Evolutionary conservation across 2,797 vertebrate genomes (phyloP), one percentile per base, ranked within the genome.

Genomic region (Podarcis siculus): DNA sequence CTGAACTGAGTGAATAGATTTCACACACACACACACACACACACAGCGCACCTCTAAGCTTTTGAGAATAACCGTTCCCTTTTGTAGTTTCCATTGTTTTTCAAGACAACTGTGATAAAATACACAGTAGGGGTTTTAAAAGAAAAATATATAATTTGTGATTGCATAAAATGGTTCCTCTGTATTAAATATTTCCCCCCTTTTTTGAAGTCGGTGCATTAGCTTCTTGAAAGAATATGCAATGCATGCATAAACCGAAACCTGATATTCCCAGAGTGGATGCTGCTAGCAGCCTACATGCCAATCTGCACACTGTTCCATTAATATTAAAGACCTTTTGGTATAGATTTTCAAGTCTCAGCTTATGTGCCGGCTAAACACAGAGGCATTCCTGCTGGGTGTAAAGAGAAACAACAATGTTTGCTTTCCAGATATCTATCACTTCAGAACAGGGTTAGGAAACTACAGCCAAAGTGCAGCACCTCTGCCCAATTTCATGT

Each of bases 281-380:
- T 88, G 23, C 79, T 64, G 30, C 30, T 89, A 19, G 61, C 90
- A 79, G 25, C 7, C 37, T 77, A 83, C 85, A 79, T 73, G 23
- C 72, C 66, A 27, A 83, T 88, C 75, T 83, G 61, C 30, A 82
- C 61, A 30, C 7, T 8, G n/a, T 66, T 87, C 32, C 27, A 76
- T 73, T 72, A 55, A 32, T 72, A 83, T 85, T 85, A 82, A 82
- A 64, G 27, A 15, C 25, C 55, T 30, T 85, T 58, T 77, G 5
- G 32, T 64, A 39, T 64, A 19, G 58, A 45, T 69, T 39, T n/a
- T 45, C 37, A 85, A 42, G 25, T 35, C 35, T 76, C 72, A 42
- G 55, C 35, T 37, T 64, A 27, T 27, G n/a, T 6, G 12, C 35
- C 61, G 0, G n/a, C 13, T 32, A 82, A 69, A 39, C 37, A 82